Percentiles rank a stretch among this genome's conserved stretches.
These are phyloP conservation scores for Ptilonorhynchus violaceus DNA, from an alignment of 2,113 vertebrate species.

Conservation along the genomic window DNA sequence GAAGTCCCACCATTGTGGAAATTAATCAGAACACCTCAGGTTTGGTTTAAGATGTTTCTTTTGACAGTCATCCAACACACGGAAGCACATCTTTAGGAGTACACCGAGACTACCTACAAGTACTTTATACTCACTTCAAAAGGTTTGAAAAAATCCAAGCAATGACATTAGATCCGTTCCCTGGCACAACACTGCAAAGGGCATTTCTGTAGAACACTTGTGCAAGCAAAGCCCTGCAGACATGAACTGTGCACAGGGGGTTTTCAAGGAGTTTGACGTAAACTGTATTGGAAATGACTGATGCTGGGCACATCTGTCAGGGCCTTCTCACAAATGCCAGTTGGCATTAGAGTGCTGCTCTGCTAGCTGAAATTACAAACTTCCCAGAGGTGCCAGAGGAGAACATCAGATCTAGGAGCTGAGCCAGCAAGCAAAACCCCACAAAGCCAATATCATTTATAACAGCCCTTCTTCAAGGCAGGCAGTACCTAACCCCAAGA, in stretches of 20 bases:
- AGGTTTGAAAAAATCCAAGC: background rate
- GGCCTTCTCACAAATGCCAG: background rate
- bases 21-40: background rate
- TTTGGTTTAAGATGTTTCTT: background rate
- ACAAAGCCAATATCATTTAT: too few species aligned
- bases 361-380: background rate
- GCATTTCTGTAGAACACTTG: background rate
- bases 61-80: background rate
- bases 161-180: background rate
- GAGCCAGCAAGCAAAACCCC: background rate
- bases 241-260: accelerated
- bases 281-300: background rate
- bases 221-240: background rate
- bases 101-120: background rate
- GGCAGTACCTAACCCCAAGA: background rate
- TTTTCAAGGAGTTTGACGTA: background rate
- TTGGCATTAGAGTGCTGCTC: background rate
- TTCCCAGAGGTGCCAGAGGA: background rate
- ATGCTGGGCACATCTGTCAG: background rate
- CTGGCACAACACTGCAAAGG: background rate
- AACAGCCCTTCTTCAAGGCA: background rate
- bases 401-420: background rate
- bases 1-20: background rate
- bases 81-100: background rate
- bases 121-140: background rate